Percentiles rank a stretch among this genome's conserved stretches.
These are phyloP conservation scores for Lates calcarifer DNA, from an alignment of 2,113 vertebrate species.

Conservation along the genomic window DNA sequence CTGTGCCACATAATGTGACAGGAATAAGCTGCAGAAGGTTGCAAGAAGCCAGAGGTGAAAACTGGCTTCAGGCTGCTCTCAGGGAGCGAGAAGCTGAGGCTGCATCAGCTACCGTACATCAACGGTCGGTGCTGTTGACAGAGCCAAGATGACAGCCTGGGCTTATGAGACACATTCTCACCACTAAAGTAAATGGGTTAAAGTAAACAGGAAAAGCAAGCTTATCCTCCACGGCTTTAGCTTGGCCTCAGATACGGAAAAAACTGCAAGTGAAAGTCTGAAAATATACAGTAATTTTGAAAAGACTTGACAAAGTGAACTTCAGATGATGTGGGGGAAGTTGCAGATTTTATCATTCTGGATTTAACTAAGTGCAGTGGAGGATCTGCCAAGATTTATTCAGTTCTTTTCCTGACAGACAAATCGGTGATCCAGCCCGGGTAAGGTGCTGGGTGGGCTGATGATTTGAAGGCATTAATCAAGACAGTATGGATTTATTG, in stretches of 20 bases:
- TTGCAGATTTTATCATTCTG: background rate
- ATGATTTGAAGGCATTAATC: slow-evolving; percentile 2
- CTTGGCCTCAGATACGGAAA: background rate
- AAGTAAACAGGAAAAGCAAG: slow-evolving; percentile 44
- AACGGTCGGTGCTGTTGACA: slow-evolving; percentile 21
- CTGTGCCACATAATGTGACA: slow-evolving; percentile 26
- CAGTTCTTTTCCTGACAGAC: background rate
- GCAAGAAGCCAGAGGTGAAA: slow-evolving; percentile 36
- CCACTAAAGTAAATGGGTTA: slow-evolving; percentile 31
- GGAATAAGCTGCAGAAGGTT: slow-evolving; percentile 11
- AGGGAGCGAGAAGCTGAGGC: slow-evolving; percentile 21
- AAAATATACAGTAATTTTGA: background rate
- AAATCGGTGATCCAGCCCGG: background rate
- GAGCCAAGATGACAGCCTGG: slow-evolving; percentile 27
- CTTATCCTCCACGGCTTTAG: slow-evolving; percentile 2
- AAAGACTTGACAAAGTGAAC: background rate
- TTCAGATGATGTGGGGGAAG: background rate
- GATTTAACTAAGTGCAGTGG: background rate
- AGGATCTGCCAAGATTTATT: slow-evolving; percentile 2
- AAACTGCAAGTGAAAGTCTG: slow-evolving; percentile 12
- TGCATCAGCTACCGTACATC: slow-evolving; percentile 9
- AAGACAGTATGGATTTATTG: slow-evolving; percentile 30
- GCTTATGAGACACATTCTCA: slow-evolving; percentile 39
- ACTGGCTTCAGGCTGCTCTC: slow-evolving; percentile 35
- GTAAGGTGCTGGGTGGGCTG: background rate